Evolutionary conservation across 1,140 invertebrate genomes (phyloP).

Genomic region (Drosophila lini): DNA sequence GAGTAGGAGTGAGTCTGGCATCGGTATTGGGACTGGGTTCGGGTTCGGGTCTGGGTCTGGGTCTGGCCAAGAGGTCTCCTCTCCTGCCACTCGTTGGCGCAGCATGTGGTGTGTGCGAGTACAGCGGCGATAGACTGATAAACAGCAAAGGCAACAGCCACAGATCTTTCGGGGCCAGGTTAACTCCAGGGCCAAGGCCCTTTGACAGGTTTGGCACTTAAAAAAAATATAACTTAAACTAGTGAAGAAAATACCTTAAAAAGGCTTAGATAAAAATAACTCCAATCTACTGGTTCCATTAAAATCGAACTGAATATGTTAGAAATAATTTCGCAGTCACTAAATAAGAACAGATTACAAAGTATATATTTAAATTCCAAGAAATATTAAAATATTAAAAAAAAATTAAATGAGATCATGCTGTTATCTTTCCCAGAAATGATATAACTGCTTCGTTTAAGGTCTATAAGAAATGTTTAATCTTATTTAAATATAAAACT

Average conservation of each 20-base stretch:
- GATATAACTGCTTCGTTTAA: too few relatives aligned
- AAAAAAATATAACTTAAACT: constrained; percentile 8
- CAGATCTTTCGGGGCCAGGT: constrained; percentile 30
- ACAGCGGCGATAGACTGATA: constrained; percentile 76
- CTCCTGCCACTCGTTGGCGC: constrained; percentile 46
- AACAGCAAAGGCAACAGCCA: constrained; percentile 55
- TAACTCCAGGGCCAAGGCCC: constrained; percentile 37
- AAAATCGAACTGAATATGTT: too few relatives aligned
- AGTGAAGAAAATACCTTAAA: background rate
- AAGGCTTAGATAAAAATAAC: background rate
- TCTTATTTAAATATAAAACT: background rate
- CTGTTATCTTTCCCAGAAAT: background rate
- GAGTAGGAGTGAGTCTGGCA: constrained; percentile 10
- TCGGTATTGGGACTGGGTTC: background rate
- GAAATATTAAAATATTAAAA: background rate
- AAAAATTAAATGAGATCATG: background rate
- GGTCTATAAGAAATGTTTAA: background rate
- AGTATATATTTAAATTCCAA: background rate
- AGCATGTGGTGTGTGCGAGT: constrained; percentile 75
- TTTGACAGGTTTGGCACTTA: constrained; percentile 47
- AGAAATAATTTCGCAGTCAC: too few relatives aligned
- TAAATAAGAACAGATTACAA: background rate
- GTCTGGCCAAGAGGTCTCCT: constrained; percentile 36
- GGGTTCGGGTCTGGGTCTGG: background rate
- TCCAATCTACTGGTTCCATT: background rate